A percentile compares a stretch with the other conserved stretches of the same genome.
phyloP scores from a whole-genome alignment of 2,113 vertebrate species.

The Pavo muticus region DNA sequence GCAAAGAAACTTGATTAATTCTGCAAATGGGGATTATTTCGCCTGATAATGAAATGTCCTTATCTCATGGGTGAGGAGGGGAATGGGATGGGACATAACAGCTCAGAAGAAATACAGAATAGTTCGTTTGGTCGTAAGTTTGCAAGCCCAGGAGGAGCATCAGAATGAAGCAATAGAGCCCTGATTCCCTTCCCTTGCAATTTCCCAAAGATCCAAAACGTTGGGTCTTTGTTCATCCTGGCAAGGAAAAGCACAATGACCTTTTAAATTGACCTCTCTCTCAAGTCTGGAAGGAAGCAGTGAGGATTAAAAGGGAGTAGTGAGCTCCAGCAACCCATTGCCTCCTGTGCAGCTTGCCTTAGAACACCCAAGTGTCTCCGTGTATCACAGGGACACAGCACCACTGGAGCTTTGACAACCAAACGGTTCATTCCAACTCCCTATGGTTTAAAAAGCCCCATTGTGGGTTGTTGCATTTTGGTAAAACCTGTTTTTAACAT shows the following conservation, averaged over 20 bases:
- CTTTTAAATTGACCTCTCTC: not conserved
- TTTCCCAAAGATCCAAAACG: not conserved
- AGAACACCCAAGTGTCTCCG: not conserved
- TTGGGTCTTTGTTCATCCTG: not conserved
- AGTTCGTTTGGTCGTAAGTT: not conserved
- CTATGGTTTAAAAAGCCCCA: no score
- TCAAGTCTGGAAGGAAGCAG: not conserved
- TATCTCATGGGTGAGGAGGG: not conserved
- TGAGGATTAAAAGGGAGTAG: not conserved
- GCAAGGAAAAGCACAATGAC: not conserved
- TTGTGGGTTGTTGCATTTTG: not conserved
- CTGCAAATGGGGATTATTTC: conserved; percentile 8
- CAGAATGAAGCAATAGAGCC: not conserved
- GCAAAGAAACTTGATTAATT: conserved; percentile 20
- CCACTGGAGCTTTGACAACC: not conserved
- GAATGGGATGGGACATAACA: not conserved
- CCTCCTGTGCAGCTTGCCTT: not conserved
- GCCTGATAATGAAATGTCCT: conserved; percentile 19
- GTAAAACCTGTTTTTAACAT: not conserved
- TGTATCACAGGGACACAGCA: fast-evolving
- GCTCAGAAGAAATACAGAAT: not conserved
- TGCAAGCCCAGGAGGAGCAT: not conserved
- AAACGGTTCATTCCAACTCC: not conserved
- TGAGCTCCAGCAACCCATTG: not conserved
- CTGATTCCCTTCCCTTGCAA: not conserved